Evolutionary conservation across 2,888 invertebrate genomes (phyloP).

Genomic region (Ornithoptera priamus): DNA sequence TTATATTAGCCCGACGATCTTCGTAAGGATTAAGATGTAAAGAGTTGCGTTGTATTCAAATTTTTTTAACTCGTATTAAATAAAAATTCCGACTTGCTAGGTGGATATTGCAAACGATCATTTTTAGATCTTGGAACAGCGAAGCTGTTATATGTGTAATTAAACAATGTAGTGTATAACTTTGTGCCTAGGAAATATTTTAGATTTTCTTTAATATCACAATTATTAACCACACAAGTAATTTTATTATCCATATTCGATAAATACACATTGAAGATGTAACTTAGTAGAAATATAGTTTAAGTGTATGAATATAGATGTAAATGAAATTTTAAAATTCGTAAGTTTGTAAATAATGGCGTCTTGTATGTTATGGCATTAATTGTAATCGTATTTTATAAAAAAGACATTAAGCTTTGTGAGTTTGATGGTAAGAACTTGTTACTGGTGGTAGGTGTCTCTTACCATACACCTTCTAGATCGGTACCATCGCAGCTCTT

Average conservation of each 20-base stretch:
- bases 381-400: not conserved
- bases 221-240: too few species aligned
- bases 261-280: not conserved
- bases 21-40: not conserved
- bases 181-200: not conserved
- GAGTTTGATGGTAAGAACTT: not conserved
- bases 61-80: not conserved
- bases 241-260: not conserved
- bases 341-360: constrained; percentile 3
- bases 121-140: not conserved
- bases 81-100: not conserved
- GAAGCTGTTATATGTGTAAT: not conserved
- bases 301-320: not conserved
- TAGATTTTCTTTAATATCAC: not conserved
- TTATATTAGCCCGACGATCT: constrained; percentile 67
- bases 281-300: constrained; percentile 1
- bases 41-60: not conserved
- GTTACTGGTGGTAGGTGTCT: not conserved
- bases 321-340: not conserved
- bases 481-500: not conserved
- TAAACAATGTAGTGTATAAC: not conserved
- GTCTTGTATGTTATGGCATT: not conserved
- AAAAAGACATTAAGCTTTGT: not conserved
- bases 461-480: not conserved
- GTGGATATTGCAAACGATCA: not conserved